Evolutionary conservation across 35 echinoderm and acorn worm genomes (phyloP).

Genomic region (Diadema setosum): DNA sequence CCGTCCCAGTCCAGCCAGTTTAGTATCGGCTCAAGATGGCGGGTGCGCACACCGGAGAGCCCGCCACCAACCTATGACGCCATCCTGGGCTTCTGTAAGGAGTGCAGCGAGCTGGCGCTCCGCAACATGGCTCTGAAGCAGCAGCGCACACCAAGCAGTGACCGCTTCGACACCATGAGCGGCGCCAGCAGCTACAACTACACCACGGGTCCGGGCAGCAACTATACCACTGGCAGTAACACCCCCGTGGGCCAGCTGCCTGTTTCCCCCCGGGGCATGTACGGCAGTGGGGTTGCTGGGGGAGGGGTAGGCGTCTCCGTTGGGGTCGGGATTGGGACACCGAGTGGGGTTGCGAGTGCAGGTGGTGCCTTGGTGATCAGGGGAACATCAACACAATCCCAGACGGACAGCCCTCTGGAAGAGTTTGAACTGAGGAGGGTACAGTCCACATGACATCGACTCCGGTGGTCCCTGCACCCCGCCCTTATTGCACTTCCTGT

Average conservation of each 20-base stretch:
- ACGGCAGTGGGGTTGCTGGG: neutral
- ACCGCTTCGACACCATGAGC: neutral
- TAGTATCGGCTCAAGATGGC: slow-evolving; percentile 39
- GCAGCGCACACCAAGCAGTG: neutral
- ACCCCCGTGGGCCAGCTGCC: neutral
- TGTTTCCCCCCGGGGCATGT: neutral
- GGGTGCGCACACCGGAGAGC: slow-evolving; percentile 75
- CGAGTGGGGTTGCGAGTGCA: too few species aligned
- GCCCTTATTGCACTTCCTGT: too few species aligned
- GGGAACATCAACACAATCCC: neutral
- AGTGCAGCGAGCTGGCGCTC: slow-evolving; percentile 44
- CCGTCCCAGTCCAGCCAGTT: slow-evolving; percentile 63
- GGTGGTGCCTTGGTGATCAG: too few species aligned
- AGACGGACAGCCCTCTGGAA: neutral
- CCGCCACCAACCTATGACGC: slow-evolving; percentile 84
- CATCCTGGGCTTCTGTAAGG: slow-evolving; percentile 65
- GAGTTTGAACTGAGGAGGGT: neutral
- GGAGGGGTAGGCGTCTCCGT: too few species aligned
- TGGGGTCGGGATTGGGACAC: too few species aligned
- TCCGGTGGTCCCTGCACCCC: too few species aligned
- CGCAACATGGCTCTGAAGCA: neutral
- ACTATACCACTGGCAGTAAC: neutral
- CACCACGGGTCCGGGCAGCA: neutral
- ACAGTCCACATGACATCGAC: neutral
- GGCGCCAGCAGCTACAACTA: neutral